A percentile compares a stretch with the other conserved stretches of the same genome.
Evolutionary conservation across 2,888 invertebrate genomes (phyloP).

Genomic region (Periphyllus acericola): DNA sequence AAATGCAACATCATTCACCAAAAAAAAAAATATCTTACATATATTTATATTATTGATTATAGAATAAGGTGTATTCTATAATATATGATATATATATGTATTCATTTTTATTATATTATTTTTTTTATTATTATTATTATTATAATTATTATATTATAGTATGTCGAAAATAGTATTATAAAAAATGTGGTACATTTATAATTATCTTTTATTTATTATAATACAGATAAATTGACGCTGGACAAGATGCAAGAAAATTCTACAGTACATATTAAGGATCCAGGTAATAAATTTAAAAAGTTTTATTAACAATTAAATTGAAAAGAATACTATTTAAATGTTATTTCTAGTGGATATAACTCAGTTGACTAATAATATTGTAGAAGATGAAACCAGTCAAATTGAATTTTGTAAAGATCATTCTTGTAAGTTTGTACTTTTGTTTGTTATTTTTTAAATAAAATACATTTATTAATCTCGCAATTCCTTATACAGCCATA

Average conservation of each 20-base stretch:
- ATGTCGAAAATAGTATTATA: too few relatives aligned
- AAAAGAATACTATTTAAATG: too few relatives aligned
- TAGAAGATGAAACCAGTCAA: neutral
- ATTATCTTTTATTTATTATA: neutral
- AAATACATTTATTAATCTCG: neutral
- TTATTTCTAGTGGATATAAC: neutral
- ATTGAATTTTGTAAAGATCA: neutral
- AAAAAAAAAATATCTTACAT: too few relatives aligned
- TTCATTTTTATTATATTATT: too few relatives aligned
- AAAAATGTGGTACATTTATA: too few relatives aligned
- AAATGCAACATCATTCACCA: too few relatives aligned
- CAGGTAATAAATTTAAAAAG: neutral
- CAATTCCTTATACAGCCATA: conserved; percentile 9
- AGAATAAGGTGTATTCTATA: too few relatives aligned
- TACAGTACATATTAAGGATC: neutral
- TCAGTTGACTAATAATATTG: neutral
- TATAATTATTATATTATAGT: too few relatives aligned
- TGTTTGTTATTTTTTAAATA: neutral
- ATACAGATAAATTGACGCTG: neutral
- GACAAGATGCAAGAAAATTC: neutral
- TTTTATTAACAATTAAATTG: too few relatives aligned
- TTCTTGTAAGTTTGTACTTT: neutral
- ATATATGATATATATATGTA: too few relatives aligned
- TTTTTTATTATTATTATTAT: too few relatives aligned
- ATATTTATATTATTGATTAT: too few relatives aligned